Base-by-base conservation (phyloP, 2,888 invertebrate species). In the Phoenoteleia sp. region DNA sequence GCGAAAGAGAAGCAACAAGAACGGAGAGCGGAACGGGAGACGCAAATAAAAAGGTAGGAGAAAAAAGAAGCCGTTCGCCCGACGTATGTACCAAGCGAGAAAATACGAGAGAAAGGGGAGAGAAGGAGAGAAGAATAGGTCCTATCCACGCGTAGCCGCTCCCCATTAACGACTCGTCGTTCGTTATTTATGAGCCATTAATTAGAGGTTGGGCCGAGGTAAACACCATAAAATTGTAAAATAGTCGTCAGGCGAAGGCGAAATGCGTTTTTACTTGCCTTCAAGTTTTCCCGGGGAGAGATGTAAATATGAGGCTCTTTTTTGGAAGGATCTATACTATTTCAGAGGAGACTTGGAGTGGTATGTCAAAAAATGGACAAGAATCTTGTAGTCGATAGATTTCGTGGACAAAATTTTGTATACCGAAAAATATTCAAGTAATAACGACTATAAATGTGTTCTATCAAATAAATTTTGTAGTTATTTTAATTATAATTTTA, bases 161-260 rank as follows among this genome's bases (percentile, higher is more conserved):
- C 62, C 86, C 83, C 87, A 81, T 88, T 88, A 88, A 88, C 87
- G 88, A 89, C 86, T 88, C 88, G 88, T 89, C 89, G 86, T 86
- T 88, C 87, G 87, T 91, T 92, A 93, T 93, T 93, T 92, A 93
- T 92, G 92, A 90, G 88, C 91, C 91, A 92, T 93, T 92, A 93
- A 93, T 93, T 92, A 92, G 86, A 89, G 86, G 89, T 91, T 83
- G 77, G 80, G 39, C 60, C 60, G 66, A 80, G 75, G 76, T 74
- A 71, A 85, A 72, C 80, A 58, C 81, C 77, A 74, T 86, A 81
- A 83, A 86, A 86, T 81, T 86, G 80, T 83, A 69, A 90, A 91
- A 91, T 89, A 91, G 91, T 91, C 91, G 82, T 81, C 33, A 71
- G 17, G 33, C 42, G 62, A 60, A 17, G 52, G 49, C 23, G 3